phyloP scores from a whole-genome alignment of 2,797 vertebrate genomes.

The Parotocinclus haroldoi region DNA sequence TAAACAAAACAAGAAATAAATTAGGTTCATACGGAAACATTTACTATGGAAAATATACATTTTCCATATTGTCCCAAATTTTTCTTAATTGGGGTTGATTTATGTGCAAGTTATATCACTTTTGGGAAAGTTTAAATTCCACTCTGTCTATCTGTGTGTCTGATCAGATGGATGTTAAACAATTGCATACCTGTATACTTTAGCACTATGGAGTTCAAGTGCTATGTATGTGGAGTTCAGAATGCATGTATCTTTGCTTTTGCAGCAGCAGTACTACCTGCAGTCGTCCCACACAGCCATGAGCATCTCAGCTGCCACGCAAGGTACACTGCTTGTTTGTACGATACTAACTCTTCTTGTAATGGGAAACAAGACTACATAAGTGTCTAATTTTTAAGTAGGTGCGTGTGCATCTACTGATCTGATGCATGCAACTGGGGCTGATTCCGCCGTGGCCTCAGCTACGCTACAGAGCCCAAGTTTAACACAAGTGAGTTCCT shows the following conservation, averaged over 20 bases:
- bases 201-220: too few relatives aligned
- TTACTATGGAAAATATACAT: too few relatives aligned
- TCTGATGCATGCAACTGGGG: background rate
- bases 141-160: too few relatives aligned
- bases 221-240: too few relatives aligned
- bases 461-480: constrained; percentile 31
- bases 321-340: constrained; percentile 12
- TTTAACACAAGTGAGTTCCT: constrained; percentile 39
- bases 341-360: background rate
- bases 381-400: background rate
- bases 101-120: too few relatives aligned
- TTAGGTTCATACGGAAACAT: too few relatives aligned
- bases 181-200: too few relatives aligned
- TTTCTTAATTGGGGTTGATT: too few relatives aligned
- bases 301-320: constrained; percentile 11
- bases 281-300: constrained; percentile 6
- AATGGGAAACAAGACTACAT: background rate
- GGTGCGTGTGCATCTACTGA: constrained; percentile 17
- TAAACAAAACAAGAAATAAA: too few relatives aligned
- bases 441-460: constrained; percentile 24
- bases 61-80: too few relatives aligned
- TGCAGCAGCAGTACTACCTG: constrained; percentile 32
- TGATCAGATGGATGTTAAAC: too few relatives aligned
- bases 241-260: background rate
- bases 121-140: too few relatives aligned